These are phyloP conservation scores for Monodelphis domestica DNA, from an alignment of 2,797 vertebrate species.

Conservation along the genomic window DNA sequence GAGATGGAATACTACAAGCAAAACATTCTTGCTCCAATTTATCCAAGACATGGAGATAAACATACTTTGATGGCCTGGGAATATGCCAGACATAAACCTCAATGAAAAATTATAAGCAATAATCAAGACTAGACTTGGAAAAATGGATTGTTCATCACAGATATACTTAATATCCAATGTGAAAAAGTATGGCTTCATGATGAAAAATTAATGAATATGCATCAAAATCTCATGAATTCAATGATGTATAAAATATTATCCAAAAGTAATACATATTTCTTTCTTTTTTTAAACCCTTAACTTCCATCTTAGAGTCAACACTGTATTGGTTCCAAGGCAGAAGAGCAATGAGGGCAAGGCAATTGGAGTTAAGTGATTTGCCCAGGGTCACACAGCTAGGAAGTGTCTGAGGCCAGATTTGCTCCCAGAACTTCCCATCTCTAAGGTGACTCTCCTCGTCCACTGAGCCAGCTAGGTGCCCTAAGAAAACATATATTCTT, in stretches of 20 bases:
- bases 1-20: not conserved
- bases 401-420: no score
- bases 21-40: not conserved
- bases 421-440: no score
- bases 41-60: not conserved
- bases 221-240: constrained; percentile 25
- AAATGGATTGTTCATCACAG: not conserved
- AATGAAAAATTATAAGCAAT: not conserved
- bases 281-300: no score
- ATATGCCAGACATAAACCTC: not conserved
- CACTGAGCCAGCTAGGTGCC: no score
- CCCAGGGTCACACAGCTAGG: no score
- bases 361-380: no score
- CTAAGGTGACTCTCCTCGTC: no score
- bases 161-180: not conserved
- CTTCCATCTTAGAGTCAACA: no score
- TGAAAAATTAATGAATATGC: not conserved
- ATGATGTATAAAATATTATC: no score
- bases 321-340: no score
- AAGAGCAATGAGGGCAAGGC: no score
- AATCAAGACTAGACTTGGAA: not conserved
- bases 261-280: not conserved
- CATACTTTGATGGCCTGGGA: not conserved
- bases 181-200: constrained; percentile 4
- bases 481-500: no score